These are phyloP conservation scores for Xenus cinereus DNA, from an alignment of 2,113 vertebrate species.

Conservation along the genomic window DNA sequence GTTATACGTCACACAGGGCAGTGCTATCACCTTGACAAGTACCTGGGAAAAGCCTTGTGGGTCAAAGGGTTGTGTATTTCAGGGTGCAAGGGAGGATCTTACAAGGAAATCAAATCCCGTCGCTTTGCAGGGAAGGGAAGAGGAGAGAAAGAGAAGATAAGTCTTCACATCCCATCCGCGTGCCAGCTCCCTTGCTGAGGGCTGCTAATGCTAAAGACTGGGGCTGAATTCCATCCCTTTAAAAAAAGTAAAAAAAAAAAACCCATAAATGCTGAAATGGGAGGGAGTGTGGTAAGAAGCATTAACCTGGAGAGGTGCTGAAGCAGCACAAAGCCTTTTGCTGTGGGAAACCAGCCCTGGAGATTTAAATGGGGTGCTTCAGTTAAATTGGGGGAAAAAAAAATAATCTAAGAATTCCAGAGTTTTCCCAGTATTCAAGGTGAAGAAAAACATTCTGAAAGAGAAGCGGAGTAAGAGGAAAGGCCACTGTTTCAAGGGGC, in stretches of 20 bases:
- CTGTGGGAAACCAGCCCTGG: neutral
- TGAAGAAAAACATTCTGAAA: neutral
- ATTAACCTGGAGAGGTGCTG: neutral
- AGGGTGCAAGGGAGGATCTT: neutral
- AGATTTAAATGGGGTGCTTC: neutral
- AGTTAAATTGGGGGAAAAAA: neutral
- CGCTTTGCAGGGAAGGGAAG: neutral
- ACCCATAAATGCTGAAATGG: neutral
- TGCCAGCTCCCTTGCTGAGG: neutral
- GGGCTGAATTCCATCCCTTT: neutral
- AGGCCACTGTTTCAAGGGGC: neutral
- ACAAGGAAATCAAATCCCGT: neutral
- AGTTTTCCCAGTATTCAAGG: neutral
- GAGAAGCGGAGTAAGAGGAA: neutral
- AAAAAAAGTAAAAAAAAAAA: no score
- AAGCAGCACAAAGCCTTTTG: neutral
- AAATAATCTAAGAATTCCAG: neutral
- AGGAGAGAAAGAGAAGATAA: neutral
- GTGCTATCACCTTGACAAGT: accelerated
- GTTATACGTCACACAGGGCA: neutral
- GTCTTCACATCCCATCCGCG: neutral
- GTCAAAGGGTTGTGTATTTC: accelerated
- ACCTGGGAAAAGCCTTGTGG: accelerated
- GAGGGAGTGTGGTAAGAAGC: neutral
- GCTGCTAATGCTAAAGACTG: neutral